phyloP scores from a whole-genome alignment of 2,888 invertebrate species.

The Epinotia bilunana region DNA sequence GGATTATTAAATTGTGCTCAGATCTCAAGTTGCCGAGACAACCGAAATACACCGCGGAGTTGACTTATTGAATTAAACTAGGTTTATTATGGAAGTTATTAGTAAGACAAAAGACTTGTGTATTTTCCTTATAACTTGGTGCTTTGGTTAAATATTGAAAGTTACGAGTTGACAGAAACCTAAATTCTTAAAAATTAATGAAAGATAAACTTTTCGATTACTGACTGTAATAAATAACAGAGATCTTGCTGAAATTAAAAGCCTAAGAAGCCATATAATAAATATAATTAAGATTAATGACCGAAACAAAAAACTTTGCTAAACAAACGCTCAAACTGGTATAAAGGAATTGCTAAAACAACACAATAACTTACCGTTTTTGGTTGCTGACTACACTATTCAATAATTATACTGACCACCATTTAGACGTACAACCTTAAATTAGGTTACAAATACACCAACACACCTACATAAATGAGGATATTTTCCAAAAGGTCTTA shows the following conservation, averaged over 20 bases:
- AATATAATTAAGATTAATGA: not conserved
- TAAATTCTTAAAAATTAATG: too few species aligned
- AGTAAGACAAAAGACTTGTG: slow-evolving; percentile 33
- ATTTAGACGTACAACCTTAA: slow-evolving; percentile 33
- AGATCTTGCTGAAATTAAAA: too few species aligned
- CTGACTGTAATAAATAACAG: too few species aligned
- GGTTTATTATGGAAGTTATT: slow-evolving; percentile 40
- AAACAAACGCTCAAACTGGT: not conserved
- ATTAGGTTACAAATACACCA: slow-evolving; percentile 42
- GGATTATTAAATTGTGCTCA: slow-evolving; percentile 56
- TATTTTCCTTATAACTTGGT: slow-evolving; percentile 25
- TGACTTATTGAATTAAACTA: slow-evolving; percentile 55
- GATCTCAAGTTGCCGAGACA: slow-evolving; percentile 42
- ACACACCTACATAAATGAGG: slow-evolving; percentile 21
- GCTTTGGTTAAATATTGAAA: slow-evolving; percentile 31
- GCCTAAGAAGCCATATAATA: not conserved
- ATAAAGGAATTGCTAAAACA: slow-evolving; percentile 4
- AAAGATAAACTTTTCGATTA: too few species aligned
- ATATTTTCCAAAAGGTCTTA: not conserved
- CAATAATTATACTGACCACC: slow-evolving; percentile 12
- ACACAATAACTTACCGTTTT: not conserved
- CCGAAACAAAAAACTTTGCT: not conserved
- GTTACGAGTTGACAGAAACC: not conserved
- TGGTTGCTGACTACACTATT: not conserved
- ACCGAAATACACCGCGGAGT: slow-evolving; percentile 26